Evolutionary conservation across 2,113 vertebrate species (phyloP), one percentile per base, ranked within the genome.

Genomic region (Tachysurus vachellii): DNA sequence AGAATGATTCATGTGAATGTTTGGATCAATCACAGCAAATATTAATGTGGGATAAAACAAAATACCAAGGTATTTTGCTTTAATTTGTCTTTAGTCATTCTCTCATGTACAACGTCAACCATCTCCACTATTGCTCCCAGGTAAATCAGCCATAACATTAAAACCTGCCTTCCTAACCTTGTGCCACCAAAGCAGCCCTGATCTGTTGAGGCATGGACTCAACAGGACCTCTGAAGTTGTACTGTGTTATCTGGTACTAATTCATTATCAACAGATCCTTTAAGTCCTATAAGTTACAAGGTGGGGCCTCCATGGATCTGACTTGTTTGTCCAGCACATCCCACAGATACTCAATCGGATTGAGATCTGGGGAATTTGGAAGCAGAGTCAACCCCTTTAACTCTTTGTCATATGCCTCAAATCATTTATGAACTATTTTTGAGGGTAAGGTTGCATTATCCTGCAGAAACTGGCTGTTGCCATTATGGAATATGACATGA

Each of bases 1-100:
- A 26, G 31, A 73, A 84, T 73, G 82, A 73, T 26, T 54, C 64
- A 84, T 44, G 50, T 6, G 36, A 36, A 36, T 36, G 2, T 23
- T 6, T 84, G 82, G 82, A 83, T 68, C 47, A 68, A 50, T 47
- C 61, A 26, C 11, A 66, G 59, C 23, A 64, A 82, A 82, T 82
- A 44, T 44, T 61, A 62, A 42, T 26, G 80, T 44, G 56, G 23
- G 57, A 16, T 47, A 9, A 50, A 50, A 50, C 8, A 26, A 64
- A 26, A 61, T 3, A 7, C 28, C 16, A 21, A 21, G 11, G 12
- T 23, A 28, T 80, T 56, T 85, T 73, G 17, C 19, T 56, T 82
- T 44, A n/a, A 64, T 62, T 23, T 23, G 19, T 71, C 50, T 83
- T 14, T 50, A 68, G 44, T 47, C 13, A 21, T 50, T 17, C 26